Evolutionary conservation across 2,113 vertebrate species (phyloP).

Genomic region (Indicator indicator): DNA sequence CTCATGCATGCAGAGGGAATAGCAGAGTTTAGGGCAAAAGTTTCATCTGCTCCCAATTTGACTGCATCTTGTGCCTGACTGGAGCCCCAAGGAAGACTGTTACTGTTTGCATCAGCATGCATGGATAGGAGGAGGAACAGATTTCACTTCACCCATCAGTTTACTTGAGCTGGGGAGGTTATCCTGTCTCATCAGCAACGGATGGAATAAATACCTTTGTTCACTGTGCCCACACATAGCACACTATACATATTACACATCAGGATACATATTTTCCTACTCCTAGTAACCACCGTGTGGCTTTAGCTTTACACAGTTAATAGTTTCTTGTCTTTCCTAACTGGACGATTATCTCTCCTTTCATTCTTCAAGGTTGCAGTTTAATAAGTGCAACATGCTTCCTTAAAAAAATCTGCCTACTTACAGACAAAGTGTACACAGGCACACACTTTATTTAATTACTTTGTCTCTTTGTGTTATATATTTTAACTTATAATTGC

Average conservation of each 20-base stretch:
- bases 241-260: not conserved
- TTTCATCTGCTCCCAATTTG: not conserved
- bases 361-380: constrained; percentile 3
- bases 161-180: not conserved
- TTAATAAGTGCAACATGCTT: not conserved
- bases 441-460: not conserved
- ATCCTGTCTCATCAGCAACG: not conserved
- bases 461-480: not conserved
- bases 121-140: not conserved
- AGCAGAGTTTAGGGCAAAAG: not conserved
- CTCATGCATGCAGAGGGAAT: not conserved
- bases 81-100: not conserved
- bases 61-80: not conserved
- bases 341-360: not conserved
- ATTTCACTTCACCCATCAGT: not conserved
- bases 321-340: not conserved
- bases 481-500: not conserved
- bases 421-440: not conserved
- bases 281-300: not conserved
- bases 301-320: not conserved
- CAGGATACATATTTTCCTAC: not conserved
- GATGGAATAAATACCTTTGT: not conserved
- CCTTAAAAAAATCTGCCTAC: not conserved
- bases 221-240: not conserved
- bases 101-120: not conserved